phyloP scores from a whole-genome alignment of 2,113 vertebrate species.

The Catagonus wagneri region DNA sequence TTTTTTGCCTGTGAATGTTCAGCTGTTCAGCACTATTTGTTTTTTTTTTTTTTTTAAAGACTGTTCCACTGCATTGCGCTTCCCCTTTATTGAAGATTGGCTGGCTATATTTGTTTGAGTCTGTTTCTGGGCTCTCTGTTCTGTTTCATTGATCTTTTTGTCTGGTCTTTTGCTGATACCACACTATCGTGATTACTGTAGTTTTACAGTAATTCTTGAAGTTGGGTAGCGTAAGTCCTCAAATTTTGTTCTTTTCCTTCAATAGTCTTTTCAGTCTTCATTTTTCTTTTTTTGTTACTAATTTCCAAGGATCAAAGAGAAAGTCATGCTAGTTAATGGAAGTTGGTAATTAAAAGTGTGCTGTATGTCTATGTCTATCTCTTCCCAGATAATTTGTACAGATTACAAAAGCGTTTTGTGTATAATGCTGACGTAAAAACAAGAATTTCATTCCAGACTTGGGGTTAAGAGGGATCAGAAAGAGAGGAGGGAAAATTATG shows the following conservation, averaged over 20 bases:
- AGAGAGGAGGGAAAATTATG: not conserved
- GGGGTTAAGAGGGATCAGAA: not conserved
- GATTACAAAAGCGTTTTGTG: not conserved
- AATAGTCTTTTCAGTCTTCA: not conserved
- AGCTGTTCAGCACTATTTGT: not conserved
- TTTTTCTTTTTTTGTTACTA: not conserved
- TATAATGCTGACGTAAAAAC: not conserved
- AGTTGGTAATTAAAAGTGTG: not conserved
- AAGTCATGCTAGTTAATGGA: not conserved
- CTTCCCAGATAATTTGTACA: not conserved
- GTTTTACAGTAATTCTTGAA: not conserved
- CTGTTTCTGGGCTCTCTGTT: not conserved
- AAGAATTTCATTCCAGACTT: not conserved
- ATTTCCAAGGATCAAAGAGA: slow-evolving; percentile 3
- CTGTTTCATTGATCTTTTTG: not conserved
- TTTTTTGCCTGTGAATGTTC: not conserved
- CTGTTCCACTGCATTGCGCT: not conserved
- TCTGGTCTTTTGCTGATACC: not conserved
- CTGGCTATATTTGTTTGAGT: not conserved
- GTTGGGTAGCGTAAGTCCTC: not conserved
- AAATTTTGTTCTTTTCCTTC: not conserved
- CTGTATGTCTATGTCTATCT: not conserved
- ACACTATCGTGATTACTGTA: not conserved
- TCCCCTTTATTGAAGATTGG: not conserved
- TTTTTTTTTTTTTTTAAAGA: too few relatives aligned